phyloP scores from a whole-genome alignment of 1,140 invertebrate species.

The Aphidius ervi region DNA sequence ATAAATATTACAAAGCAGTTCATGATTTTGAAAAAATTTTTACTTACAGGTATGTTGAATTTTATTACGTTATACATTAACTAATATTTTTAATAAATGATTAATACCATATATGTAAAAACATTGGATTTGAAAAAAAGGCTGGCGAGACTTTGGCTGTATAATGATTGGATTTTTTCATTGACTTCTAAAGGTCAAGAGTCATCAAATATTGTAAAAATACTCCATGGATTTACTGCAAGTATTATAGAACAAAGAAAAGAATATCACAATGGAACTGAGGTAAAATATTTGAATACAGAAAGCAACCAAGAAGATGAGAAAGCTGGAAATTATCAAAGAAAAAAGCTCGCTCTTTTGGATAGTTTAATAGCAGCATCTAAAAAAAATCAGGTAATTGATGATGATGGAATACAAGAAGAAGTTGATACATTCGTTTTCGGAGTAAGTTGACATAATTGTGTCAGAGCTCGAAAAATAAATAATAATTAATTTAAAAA shows the following conservation, averaged over 20 bases:
- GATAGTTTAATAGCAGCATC: slow-evolving; percentile 68
- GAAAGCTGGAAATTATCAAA: slow-evolving; percentile 20
- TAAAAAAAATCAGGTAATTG: slow-evolving; percentile 51
- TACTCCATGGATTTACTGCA: slow-evolving; percentile 26
- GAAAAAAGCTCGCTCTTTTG: slow-evolving; percentile 63
- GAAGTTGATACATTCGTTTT: slow-evolving; percentile 71
- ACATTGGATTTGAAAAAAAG: slow-evolving; percentile 1
- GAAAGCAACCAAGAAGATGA: slow-evolving; percentile 14
- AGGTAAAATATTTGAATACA: slow-evolving; percentile 17
- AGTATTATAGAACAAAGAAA: slow-evolving; percentile 32
- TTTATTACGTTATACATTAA: too few relatives aligned
- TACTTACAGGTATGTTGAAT: too few relatives aligned
- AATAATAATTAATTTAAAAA: neutral
- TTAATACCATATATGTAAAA: too few relatives aligned
- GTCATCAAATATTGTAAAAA: slow-evolving; percentile 17
- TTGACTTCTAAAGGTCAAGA: slow-evolving; percentile 26
- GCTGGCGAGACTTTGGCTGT: slow-evolving; percentile 22
- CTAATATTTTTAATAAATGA: too few relatives aligned
- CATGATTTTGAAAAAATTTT: slow-evolving; percentile 25
- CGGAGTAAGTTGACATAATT: neutral
- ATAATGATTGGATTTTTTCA: slow-evolving; percentile 23
- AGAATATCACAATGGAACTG: slow-evolving; percentile 29
- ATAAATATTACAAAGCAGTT: slow-evolving; percentile 36
- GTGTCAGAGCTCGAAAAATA: neutral
- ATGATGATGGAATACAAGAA: slow-evolving; percentile 66